Evolutionary conservation across 64 coral and sea anemone genomes (phyloP), one percentile per base, ranked within the genome.

Genomic region (Montipora capricornis): DNA sequence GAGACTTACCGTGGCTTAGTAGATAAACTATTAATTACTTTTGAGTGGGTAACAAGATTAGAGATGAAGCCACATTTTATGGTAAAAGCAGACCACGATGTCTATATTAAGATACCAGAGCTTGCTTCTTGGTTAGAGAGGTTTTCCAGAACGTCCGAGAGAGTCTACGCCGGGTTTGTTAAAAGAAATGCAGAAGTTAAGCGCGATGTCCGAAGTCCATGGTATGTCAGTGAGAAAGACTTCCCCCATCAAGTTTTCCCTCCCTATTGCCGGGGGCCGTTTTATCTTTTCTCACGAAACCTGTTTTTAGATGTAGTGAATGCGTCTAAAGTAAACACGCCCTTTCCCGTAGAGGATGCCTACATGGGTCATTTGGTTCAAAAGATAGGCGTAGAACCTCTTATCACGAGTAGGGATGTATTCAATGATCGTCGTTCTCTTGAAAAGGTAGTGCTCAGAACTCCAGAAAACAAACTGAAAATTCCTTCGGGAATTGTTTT

Each of bases 51-150:
- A 17, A 29, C 70, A 73, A 73, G 24, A 8, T 10, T 90, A 5
- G 66, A 45, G 47, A 60, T 90, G 2, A 79, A 68, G 58, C 77
- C 88, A 10, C 68, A 66, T 17, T 90, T 55, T 26, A 73, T 90
- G 24, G 53, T 67, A 9, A 90, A 90, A 68, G 88, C 88, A 8
- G 88, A 90, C 59, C 75, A 90, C 37, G 88, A 90, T 80, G 57
- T 77, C 6, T 90, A 90, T 37, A 29, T 90, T 66, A 58, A 90
- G 47, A n/a, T 90, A 49, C 88, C 88, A 22, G 78, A 90, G 8
- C 20, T 90, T 6, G 62, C 66, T 1, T 8, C 5, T 0, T 90
- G 88, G 88, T 47, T 90, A 45, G n/a, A 6, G 24, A 73, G 15
- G 60, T n/a, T 51, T 52, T 68, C 50, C 20, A 47, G 19, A 10